Base-by-base conservation (phyloP, 2,888 invertebrate genomes). In the Lasius platythorax region DNA sequence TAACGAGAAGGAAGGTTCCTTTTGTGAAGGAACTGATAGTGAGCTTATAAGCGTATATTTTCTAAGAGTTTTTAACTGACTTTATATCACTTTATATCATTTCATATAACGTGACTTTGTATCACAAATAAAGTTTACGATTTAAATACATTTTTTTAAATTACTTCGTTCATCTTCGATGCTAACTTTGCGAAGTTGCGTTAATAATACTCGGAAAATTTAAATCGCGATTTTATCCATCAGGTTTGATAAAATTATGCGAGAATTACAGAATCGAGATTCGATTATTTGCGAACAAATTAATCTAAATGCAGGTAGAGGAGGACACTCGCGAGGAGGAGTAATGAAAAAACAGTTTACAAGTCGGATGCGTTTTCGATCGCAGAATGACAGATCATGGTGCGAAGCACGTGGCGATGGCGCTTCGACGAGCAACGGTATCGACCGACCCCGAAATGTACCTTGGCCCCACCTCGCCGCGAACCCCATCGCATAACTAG, bases 361-460 rank as follows among this genome's bases (percentile, higher is more conserved):
- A 58, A 70, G 81, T 74, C 64, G 53, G 5, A 63, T 63, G 30
- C 53, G 23, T 67, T 79, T 53, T 82, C 68, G 82, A 63, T 73
- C 46, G 50, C 37, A 46, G 33, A 66, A 84, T 70, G 23, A 23
- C 74, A 23, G 23, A 23, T 23, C 23, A 70, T 64, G 82, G 64
- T 64, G 74, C 58, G 37, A 83, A 83, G 83, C 87, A 79, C 78
- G 81, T 82, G 85, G 85, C 82, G 85, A 87, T 87, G 85, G 87
- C 87, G 87, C 90, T 87, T 82, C 85, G 84, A 84, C 87, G 85
- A 87, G 87, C 84, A 78, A 85, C 87, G 88, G 76, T 92, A 92
- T 92, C 92, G 92, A 92, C 91, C 92, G 91, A 81, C 88, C 89
- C 85, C 89, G 85, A 89, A 89, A 88, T 85, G 79, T 84, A 86